Conservation (phyloP, 2,113 vertebrate genomes). For the Spilogale gracilis region DNA sequence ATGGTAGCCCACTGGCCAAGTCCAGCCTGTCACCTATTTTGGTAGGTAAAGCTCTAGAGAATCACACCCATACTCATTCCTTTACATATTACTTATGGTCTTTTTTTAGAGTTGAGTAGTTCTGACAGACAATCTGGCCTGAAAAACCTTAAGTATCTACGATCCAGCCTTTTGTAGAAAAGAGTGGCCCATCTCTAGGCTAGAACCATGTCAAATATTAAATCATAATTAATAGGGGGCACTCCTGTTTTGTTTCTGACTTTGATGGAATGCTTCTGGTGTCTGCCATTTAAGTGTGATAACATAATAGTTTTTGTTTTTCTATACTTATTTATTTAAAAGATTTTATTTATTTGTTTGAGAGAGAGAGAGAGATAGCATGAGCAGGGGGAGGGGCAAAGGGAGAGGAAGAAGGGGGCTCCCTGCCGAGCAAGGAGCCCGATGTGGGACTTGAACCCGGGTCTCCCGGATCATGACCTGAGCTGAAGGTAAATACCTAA, state of each 20-base stretch:
- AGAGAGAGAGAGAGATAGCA: no score
- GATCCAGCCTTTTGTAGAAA: neutral
- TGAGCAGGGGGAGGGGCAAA: neutral
- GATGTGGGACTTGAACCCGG: neutral
- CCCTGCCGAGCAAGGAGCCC: neutral
- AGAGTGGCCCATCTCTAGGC: neutral
- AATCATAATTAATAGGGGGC: neutral
- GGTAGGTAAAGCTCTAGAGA: neutral
- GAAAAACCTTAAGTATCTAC: neutral
- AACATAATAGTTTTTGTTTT: neutral
- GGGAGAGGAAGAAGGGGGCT: neutral
- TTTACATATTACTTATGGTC: neutral
- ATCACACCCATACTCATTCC: neutral
- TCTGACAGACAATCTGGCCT: neutral
- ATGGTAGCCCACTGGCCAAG: neutral
- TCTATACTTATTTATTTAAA: neutral
- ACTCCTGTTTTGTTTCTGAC: conserved; percentile 15
- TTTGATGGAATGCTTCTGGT: neutral
- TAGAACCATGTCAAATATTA: neutral
- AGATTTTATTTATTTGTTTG: neutral
- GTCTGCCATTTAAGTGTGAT: neutral
- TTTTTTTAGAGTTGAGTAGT: neutral
- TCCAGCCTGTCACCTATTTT: neutral
- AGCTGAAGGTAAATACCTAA: neutral
- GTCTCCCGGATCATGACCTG: neutral